phyloP scores from a whole-genome alignment of 2,888 invertebrate genomes.

The Micoletzkya japonica region DNA sequence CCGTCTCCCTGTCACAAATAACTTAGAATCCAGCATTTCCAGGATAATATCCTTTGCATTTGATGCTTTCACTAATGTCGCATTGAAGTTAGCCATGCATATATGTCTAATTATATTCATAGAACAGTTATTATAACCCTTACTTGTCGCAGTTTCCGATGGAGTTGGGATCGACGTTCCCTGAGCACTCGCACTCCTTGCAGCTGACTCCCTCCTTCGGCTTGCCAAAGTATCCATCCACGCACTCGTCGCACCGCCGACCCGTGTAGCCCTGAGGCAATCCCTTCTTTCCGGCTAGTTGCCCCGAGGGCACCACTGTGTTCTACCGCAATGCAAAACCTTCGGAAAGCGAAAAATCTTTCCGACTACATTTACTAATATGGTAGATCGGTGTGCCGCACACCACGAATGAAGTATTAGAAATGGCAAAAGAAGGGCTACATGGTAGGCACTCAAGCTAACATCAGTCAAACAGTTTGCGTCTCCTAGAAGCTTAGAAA shows the following conservation, averaged over 20 bases:
- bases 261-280: constrained; percentile 28
- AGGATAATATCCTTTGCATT: no score
- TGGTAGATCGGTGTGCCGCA: no score
- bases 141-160: constrained; percentile 89
- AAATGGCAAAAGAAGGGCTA: neutral
- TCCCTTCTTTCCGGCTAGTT: no score
- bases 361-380: no score
- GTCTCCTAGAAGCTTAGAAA: no score
- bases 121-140: neutral
- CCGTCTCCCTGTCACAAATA: constrained; percentile 71
- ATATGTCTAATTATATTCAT: neutral
- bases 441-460: neutral
- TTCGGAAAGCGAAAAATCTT: no score
- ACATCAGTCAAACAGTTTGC: no score
- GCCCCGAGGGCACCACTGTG: no score
- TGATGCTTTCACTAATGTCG: no score
- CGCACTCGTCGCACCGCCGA: constrained; percentile 81
- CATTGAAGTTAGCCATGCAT: neutral
- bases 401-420: no score
- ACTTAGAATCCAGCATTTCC: no score
- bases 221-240: constrained; percentile 92
- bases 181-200: constrained; percentile 68
- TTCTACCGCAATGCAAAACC: no score
- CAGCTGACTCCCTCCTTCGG: constrained; percentile 73
- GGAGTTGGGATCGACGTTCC: constrained; percentile 80